Evolutionary conservation across 53 echinoderm and acorn worm genomes (phyloP), one percentile per base, ranked within the genome.

Genomic region (Echinarachnius parma): DNA sequence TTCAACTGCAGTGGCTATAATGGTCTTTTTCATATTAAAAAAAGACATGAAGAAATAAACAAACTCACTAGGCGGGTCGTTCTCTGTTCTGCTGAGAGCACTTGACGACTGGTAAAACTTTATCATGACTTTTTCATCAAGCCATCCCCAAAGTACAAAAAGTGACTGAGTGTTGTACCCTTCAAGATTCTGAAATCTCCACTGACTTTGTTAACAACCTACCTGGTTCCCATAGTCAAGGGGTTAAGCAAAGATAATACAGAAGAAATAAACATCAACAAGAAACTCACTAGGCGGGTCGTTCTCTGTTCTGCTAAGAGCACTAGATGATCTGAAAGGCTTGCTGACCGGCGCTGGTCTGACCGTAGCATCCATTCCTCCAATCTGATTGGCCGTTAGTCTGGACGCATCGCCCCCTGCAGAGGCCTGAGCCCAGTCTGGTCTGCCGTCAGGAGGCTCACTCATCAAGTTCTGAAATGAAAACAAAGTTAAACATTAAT

Each of bases 291-390:
- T 72, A 1, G 74, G 58, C 19, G 45, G 55, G 14, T 72, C 74
- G 36, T 57, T 32, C 57, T 72, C 74, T 8, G 74, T 57, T 3
- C 74, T 55, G 56, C 56, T 55, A 1, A 72, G 74, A 26, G 74
- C 74, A 0, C 56, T 46, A 33, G 74, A 35, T 35, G 74, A 72
- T 3, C 74, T 35, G 26, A 58, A 54, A 18, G 57, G 74, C 44
- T 72, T 72, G 4, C 55, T 23, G 58, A 72, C 74, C 0, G 74
- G 74, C 0, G 74, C 74, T 15, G 74, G 74, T 55, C 74, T 55
- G n/a, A 72, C 74, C 1, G 74, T 72, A 0, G 74, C 74, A 21
- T 72, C 74, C 28, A 72, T 15, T 37, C 74, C 74, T 26, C 74
- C 74, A 34, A 72, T 18, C 15, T 56, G 74, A 72, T 72, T 72